These are phyloP conservation scores for Crossocerus cetratus DNA, from an alignment of 2,888 invertebrate species.

Conservation along the genomic window DNA sequence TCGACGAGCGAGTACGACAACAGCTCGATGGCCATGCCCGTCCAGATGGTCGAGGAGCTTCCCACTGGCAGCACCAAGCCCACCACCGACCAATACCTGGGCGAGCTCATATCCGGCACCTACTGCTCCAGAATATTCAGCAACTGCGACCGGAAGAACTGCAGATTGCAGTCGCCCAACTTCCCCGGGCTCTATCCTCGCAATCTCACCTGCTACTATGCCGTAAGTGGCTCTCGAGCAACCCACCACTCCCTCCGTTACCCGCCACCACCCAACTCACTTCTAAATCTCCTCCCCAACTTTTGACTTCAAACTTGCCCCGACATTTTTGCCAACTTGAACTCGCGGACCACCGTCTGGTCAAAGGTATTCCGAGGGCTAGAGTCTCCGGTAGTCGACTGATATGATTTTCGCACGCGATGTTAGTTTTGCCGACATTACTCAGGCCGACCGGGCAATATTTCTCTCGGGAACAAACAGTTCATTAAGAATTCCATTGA, in stretches of 20 bases:
- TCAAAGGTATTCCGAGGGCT: no score
- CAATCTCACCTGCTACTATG: constrained; percentile 96
- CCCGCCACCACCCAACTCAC: no score
- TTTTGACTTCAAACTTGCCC: no score
- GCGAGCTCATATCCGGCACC: constrained; percentile 93
- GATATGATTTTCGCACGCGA: no score
- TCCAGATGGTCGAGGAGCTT: constrained; percentile 69
- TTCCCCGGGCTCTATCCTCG: constrained; percentile 95
- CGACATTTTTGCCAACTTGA: no score
- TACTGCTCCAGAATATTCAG: constrained; percentile 95
- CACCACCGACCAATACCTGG: constrained; percentile 84
- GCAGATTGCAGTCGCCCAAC: constrained; percentile 94
- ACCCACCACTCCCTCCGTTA: no score
- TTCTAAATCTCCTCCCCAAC: no score
- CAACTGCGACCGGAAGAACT: constrained; percentile 93
- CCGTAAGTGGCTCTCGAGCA: constrained; percentile 78
- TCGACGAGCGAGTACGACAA: constrained; percentile 63
- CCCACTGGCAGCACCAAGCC: constrained; percentile 72
- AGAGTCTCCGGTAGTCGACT: no score
- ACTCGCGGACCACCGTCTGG: no score
- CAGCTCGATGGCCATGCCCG: constrained; percentile 68
- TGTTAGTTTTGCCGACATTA: no score
- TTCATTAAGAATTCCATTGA: constrained; percentile 3
- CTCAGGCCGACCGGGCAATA: no score
- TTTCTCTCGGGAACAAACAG: not conserved